Conservation (phyloP, 2,797 vertebrate species). For the Coracias cyanogaster region DNA sequence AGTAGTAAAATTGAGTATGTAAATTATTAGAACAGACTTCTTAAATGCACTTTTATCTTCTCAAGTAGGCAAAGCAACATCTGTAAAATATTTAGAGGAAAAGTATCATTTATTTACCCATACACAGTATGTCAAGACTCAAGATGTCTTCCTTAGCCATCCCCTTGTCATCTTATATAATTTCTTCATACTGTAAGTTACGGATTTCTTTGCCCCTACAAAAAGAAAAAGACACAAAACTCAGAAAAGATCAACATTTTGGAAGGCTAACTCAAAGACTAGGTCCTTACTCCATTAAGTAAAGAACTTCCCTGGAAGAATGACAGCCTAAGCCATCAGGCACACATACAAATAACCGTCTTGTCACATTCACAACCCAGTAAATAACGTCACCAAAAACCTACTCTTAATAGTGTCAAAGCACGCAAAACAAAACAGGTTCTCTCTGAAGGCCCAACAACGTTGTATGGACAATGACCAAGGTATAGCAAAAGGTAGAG, state of each 20-base stretch:
- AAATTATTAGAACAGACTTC: neutral
- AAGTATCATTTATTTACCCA: conserved; percentile 70
- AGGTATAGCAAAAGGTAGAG: neutral
- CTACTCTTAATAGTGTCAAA: neutral
- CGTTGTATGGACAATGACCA: neutral
- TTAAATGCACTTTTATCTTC: neutral
- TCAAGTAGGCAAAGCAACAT: conserved; percentile 7
- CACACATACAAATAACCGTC: neutral
- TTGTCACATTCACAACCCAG: neutral
- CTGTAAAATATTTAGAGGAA: conserved; percentile 45
- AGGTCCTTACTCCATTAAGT: neutral
- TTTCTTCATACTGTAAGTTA: conserved; percentile 91
- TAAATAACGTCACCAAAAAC: neutral
- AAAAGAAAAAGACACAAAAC: neutral
- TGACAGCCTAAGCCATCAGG: neutral
- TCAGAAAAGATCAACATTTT: neutral
- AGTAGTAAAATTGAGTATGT: neutral
- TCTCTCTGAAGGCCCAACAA: neutral
- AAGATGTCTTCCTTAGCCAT: conserved; percentile 82
- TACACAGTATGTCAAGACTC: conserved; percentile 6
- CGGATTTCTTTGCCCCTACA: conserved; percentile 88
- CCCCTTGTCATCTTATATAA: conserved; percentile 93
- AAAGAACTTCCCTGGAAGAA: neutral
- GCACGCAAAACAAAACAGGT: neutral
- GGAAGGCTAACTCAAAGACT: neutral